Conservation (phyloP, 2,113 vertebrate species). For the Hippopotamus amphibius region DNA sequence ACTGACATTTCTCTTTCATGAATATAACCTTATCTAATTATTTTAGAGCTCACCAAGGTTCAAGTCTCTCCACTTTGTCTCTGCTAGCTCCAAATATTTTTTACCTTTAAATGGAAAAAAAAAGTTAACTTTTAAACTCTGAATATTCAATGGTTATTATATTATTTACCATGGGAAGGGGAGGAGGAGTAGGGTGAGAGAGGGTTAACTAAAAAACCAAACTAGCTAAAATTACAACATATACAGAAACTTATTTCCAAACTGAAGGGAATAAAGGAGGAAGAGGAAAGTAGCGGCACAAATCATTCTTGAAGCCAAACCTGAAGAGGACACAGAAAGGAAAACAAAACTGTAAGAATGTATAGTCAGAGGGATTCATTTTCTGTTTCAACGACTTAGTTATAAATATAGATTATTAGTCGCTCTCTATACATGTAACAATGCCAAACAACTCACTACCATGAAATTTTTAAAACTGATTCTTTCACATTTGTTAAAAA, state of each 20-base stretch:
- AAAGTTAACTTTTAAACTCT: slow-evolving; percentile 84
- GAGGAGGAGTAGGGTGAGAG: background rate
- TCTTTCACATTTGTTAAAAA: slow-evolving; percentile 84
- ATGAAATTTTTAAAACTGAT: slow-evolving; percentile 78
- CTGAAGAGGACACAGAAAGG: slow-evolving; percentile 74
- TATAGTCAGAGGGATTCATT: slow-evolving; percentile 74
- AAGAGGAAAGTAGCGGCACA: slow-evolving; percentile 48
- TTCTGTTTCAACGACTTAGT: slow-evolving; percentile 85
- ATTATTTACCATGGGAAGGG: slow-evolving; percentile 80
- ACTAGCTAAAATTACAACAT: slow-evolving; percentile 85
- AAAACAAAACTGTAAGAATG: slow-evolving; percentile 75
- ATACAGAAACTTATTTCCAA: slow-evolving; percentile 89
- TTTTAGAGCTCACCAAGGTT: slow-evolving; percentile 58
- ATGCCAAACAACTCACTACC: slow-evolving; percentile 80
- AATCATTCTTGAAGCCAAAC: slow-evolving; percentile 78
- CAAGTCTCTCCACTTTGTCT: slow-evolving; percentile 11
- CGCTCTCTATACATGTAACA: slow-evolving; percentile 83
- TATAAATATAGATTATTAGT: slow-evolving; percentile 86
- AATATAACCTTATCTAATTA: slow-evolving; percentile 28
- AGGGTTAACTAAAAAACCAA: slow-evolving; percentile 58
- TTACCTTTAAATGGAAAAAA: slow-evolving; percentile 81
- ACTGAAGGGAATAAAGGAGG: slow-evolving; percentile 72
- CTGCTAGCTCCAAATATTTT: slow-evolving; percentile 77
- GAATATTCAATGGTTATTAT: slow-evolving; percentile 83
- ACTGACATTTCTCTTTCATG: slow-evolving; percentile 56